Conservation (phyloP, 2,797 vertebrate genomes). For the Mus caroli region DNA sequence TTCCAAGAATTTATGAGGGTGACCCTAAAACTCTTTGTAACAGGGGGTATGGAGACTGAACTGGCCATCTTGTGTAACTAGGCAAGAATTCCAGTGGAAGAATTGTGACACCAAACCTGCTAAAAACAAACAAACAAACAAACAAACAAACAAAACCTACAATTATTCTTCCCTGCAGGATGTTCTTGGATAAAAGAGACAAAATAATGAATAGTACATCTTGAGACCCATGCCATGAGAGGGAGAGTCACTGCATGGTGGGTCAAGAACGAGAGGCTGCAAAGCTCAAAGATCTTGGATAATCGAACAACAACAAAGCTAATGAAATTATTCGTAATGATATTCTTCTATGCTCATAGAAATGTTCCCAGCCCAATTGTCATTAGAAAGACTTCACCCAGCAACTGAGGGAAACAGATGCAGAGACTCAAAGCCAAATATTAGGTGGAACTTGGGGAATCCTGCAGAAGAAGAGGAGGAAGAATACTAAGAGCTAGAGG, state of each 20-base stretch:
- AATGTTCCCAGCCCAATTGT: neutral
- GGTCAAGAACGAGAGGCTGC: neutral
- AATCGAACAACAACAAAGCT: neutral
- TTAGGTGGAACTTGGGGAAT: neutral
- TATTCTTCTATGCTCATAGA: neutral
- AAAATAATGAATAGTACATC: neutral
- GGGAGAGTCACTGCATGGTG: neutral
- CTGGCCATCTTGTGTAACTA: neutral
- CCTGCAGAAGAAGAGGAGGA: neutral
- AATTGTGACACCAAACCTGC: neutral
- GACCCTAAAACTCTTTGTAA: neutral
- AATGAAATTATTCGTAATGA: neutral
- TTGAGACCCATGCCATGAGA: neutral
- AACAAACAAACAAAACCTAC: neutral
- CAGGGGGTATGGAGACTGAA: neutral
- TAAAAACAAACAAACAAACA: neutral
- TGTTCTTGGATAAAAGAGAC: neutral
- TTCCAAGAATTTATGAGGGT: neutral
- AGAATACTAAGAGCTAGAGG: neutral
- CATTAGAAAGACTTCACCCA: neutral
- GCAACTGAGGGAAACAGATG: neutral
- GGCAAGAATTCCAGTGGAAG: neutral
- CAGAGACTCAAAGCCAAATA: neutral
- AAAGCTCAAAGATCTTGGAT: neutral
- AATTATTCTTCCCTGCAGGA: neutral